Base-by-base conservation (phyloP, 1,140 invertebrate genomes). In the Microplitis mediator region DNA sequence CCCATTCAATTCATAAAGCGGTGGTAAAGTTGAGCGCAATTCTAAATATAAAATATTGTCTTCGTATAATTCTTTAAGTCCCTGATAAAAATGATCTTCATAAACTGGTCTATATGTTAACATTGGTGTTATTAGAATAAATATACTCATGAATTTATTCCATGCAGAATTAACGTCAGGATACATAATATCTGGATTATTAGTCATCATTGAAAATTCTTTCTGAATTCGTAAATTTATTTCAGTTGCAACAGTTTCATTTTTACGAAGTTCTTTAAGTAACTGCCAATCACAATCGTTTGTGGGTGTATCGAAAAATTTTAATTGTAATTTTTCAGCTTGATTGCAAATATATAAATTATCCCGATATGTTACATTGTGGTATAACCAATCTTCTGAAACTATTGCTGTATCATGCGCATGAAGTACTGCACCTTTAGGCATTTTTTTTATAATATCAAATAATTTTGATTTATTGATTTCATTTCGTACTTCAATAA, bases 41-140 rank as follows among this genome's bases (percentile, higher is more conserved):
- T 97, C 95, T 0, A 94, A 77, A 74, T 95, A 95, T 86, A 94
- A 90, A 0, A 96, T 87, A 79, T 95, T 94, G 78, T 96, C 95
- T 1, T 92, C 88, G 75, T 92, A 90, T 6, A 94, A 87, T 76
- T 94, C 91, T 75, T 90, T 84, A 4, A 96, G 86, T 6, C 90
- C 89, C 70, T 92, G 90, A 75, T 92, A 92, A 75, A 92, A 91
- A 79, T 94, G 93, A 45, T 92, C 89, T 66, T 91, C 89, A 83
- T 92, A 94, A 1, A 93, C 89, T 0, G 93, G 92, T 75, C 89
- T 88, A 76, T 94, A 95, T 3, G 88, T 86, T 4, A 95, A 76
- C 60, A 95, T 85, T 9, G 91, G 90, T 0, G 78, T 83, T 0
- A 93, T 84, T 3, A 89, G 89, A 0, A 54, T 74, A 73, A 96